These are phyloP conservation scores for Asobara japonica DNA, from an alignment of 1,140 invertebrate species.

Conservation along the genomic window DNA sequence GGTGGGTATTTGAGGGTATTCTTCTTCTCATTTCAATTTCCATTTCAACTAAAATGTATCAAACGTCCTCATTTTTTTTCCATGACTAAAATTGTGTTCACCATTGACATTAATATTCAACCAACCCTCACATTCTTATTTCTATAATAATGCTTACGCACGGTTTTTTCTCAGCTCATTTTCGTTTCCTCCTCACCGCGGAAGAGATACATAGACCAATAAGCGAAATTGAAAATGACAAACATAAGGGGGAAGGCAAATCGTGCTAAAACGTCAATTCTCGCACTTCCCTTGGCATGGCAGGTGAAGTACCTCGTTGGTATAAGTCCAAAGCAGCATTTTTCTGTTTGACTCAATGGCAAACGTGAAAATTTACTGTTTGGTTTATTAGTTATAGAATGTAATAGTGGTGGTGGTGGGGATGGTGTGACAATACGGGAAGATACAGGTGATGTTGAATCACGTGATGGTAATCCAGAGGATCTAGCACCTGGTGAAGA, in stretches of 20 bases:
- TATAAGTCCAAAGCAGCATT: conserved; percentile 51
- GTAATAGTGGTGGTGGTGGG: conserved; percentile 42
- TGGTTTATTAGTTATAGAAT: conserved; percentile 36
- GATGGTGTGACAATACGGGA: conserved; percentile 48
- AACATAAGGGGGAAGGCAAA: conserved; percentile 94
- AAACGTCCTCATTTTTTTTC: not conserved
- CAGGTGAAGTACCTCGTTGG: conserved; percentile 84
- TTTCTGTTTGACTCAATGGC: conserved; percentile 41
- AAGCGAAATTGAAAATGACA: conserved; percentile 92
- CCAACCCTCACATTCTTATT: not conserved
- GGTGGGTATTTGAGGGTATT: not conserved
- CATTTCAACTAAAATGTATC: not conserved
- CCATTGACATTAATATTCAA: not conserved
- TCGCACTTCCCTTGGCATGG: conserved; percentile 86
- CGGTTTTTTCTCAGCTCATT: conserved; percentile 41
- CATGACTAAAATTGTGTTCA: conserved; percentile 17
- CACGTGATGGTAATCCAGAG: conserved; percentile 35
- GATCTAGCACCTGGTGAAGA: conserved; percentile 28
- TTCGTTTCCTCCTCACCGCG: conserved; percentile 70
- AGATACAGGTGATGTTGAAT: conserved; percentile 45
- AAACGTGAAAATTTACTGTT: conserved; percentile 43
- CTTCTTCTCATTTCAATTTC: not conserved
- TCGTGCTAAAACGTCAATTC: conserved; percentile 93
- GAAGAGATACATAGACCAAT: conserved; percentile 92
- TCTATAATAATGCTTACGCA: not conserved